phyloP scores from a whole-genome alignment of 2,113 vertebrate genomes.

The Xiphophorus hellerii region DNA sequence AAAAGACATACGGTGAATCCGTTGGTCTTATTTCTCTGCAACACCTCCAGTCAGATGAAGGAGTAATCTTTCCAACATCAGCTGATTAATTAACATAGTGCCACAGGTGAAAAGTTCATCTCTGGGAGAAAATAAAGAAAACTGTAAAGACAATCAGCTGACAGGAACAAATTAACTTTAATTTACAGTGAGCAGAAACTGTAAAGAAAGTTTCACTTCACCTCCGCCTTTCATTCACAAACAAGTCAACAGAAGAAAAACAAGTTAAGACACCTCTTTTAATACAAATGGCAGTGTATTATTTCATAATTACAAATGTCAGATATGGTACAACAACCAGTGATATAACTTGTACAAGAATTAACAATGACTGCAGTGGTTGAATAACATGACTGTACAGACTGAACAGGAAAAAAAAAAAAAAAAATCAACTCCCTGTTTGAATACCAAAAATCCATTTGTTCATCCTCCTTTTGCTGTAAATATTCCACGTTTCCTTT shows the following conservation, averaged over 20 bases:
- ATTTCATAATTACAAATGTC: slow-evolving; percentile 88
- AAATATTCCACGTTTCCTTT: slow-evolving; percentile 21
- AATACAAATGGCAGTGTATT: slow-evolving; percentile 85
- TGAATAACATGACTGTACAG: slow-evolving; percentile 81
- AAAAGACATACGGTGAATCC: not conserved
- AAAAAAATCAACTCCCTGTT: slow-evolving; percentile 61
- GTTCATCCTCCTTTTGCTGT: slow-evolving; percentile 31
- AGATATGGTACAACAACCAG: slow-evolving; percentile 84
- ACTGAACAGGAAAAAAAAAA: slow-evolving; percentile 59
- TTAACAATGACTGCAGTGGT: slow-evolving; percentile 85
- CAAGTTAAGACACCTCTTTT: slow-evolving; percentile 61
- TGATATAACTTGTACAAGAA: slow-evolving; percentile 84
- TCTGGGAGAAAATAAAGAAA: no score
- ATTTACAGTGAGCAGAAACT: no score
- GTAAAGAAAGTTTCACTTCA: not conserved
- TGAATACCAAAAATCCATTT: slow-evolving; percentile 58
- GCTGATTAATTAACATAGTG: no score
- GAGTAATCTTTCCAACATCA: no score
- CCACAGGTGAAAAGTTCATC: no score
- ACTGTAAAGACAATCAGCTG: no score
- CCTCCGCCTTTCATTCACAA: not conserved
- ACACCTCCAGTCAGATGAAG: not conserved
- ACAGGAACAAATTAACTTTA: no score
- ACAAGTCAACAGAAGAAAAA: slow-evolving; percentile 33
- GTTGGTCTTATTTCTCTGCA: not conserved